Percentiles rank a stretch among this genome's conserved stretches.
These are phyloP conservation scores for Anoplophora glabripennis DNA, from an alignment of 1,140 invertebrate genomes.

Conservation along the genomic window DNA sequence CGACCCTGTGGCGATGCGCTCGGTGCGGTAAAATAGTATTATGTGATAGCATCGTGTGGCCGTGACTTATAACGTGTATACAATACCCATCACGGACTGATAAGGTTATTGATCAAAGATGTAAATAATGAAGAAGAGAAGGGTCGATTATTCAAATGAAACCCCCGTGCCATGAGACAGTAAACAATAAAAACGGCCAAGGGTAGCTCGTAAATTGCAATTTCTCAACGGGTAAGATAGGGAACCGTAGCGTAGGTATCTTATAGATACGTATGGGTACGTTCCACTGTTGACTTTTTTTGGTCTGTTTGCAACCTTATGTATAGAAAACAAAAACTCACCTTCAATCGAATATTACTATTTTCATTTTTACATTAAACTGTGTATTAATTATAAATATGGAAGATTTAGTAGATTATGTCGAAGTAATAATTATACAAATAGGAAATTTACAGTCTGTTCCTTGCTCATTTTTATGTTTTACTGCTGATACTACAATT, in stretches of 20 bases:
- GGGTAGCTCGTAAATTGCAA: conserved; percentile 37
- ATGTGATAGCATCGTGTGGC: conserved; percentile 34
- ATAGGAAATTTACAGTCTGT: too few species aligned
- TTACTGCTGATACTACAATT: too few species aligned
- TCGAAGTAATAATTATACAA: too few species aligned
- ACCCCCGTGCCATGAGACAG: conserved; percentile 32
- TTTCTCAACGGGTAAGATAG: conserved; percentile 21
- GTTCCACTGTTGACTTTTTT: too few species aligned
- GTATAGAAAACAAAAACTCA: neutral
- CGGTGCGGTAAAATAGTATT: conserved; percentile 32
- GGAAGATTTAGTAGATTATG: too few species aligned
- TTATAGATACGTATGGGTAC: too few species aligned
- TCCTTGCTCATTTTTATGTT: too few species aligned
- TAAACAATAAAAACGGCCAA: conserved; percentile 39
- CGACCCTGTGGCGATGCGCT: neutral
- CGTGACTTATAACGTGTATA: conserved; percentile 39
- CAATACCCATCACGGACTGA: conserved; percentile 34
- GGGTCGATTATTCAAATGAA: conserved; percentile 43
- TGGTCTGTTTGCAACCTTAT: too few species aligned
- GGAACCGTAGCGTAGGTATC: neutral
- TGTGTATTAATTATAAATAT: too few species aligned
- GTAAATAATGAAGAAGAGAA: conserved; percentile 42
- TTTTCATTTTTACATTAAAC: too few species aligned
- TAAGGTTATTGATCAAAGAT: conserved; percentile 42
- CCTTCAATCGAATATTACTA: too few species aligned